Base-by-base conservation (phyloP, 2,888 invertebrate genomes). In the Lycophotia porphyrea region DNA sequence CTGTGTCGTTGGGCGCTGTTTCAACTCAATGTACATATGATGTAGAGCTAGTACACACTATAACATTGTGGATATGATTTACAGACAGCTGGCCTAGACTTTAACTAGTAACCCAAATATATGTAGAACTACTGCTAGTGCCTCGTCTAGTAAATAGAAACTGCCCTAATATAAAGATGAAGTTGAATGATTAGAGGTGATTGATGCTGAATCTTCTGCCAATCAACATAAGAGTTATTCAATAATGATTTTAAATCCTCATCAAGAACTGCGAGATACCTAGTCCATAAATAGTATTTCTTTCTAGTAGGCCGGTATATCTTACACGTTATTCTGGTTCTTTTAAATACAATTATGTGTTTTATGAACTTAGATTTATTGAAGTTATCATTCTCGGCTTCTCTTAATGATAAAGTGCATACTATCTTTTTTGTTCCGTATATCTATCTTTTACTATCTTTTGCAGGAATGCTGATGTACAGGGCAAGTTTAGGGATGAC, bases 1-100 rank as follows among this genome's bases (percentile, higher is more conserved):
- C 47, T 5, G 39, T 42, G 49, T 61, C 27, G 21, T 15, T 39
- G 55, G 78, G 78, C 78, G 55, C n/a, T 39, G 68, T 47, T 58
- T 21, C 47, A 75, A 47, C 47, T 47, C 69, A 47, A 67, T 67
- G n/a, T 39, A 31, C 55, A 24, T 24, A 27, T 49, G 42, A 69
- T 24, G n/a, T 70, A 44, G 27, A 11, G 27, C 34, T 31, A 15
- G 24, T 39, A 15, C 18, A 61, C 27, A 39, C 49, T 42, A 1
- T 42, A 44, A 31, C 79, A n/a, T 34, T 42, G 39, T 61, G 34
- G 11, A 5, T 18, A 15, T 76, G 34, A 60, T 27, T 21, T 27
- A 61, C 49, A 13, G 24, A 61, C 49, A 13, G 24, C 42, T 24
- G 9, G 21, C 21, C 31, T 7, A 47, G 27, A 42, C 31, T 24